Conservation (phyloP, 2,113 vertebrate genomes). For the Tiliqua scincoides region DNA sequence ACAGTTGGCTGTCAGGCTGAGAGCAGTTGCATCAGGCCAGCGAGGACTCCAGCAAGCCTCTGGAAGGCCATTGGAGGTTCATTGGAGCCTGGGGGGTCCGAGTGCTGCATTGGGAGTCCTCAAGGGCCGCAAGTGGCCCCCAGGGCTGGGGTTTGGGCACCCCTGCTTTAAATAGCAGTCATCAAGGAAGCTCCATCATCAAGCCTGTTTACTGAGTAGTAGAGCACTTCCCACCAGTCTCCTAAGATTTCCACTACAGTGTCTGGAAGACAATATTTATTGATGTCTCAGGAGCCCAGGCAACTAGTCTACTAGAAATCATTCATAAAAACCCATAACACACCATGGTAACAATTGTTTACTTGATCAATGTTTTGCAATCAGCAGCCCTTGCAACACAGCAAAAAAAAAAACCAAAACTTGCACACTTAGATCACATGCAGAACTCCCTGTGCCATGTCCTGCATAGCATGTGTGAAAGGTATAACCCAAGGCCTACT, state of each 20-base stretch:
- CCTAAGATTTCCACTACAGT: not conserved
- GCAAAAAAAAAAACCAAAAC: slow-evolving; percentile 10
- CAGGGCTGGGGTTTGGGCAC: too few species aligned
- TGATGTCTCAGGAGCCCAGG: slow-evolving; percentile 25
- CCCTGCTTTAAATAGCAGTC: slow-evolving; percentile 59
- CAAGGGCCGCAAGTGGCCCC: too few species aligned
- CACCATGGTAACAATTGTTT: slow-evolving; percentile 1
- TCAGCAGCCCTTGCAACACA: slow-evolving; percentile 44
- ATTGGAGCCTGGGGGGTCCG: too few species aligned
- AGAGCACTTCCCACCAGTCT: slow-evolving; percentile 20
- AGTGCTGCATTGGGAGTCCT: too few species aligned
- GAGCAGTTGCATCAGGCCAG: too few species aligned
- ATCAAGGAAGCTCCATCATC: slow-evolving; percentile 48
- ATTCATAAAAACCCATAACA: not conserved
- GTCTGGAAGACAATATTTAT: slow-evolving; percentile 4
- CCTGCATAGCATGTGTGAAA: too few species aligned
- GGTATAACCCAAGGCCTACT: too few species aligned
- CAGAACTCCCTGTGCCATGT: too few species aligned
- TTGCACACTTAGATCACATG: too few species aligned
- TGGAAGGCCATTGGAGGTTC: too few species aligned
- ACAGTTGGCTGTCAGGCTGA: too few species aligned
- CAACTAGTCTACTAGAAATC: not conserved
- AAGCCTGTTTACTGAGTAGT: slow-evolving; percentile 58
- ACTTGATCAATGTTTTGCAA: slow-evolving; percentile 37
- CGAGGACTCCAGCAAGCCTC: too few species aligned